These are phyloP conservation scores for Phoenoteleia sp. DNA, from an alignment of 2,888 invertebrate genomes.

Conservation along the genomic window DNA sequence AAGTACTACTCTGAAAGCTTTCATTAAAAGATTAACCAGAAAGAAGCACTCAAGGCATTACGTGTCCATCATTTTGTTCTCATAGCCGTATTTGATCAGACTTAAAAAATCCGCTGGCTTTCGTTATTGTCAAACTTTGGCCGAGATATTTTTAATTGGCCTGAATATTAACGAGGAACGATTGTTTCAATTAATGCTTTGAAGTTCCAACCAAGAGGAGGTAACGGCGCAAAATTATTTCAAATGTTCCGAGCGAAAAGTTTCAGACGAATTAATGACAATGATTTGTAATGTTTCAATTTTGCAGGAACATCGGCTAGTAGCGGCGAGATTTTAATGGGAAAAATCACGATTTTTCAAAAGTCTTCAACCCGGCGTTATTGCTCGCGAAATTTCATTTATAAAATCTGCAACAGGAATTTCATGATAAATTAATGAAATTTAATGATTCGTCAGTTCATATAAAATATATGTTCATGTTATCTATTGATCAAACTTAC, in stretches of 20 bases:
- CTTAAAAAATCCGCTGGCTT: not conserved
- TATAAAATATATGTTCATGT: too few species aligned
- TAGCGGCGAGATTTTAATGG: not conserved
- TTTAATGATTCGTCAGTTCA: too few species aligned
- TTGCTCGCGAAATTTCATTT: not conserved
- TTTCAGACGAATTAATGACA: not conserved
- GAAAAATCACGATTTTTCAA: not conserved
- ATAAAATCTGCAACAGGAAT: too few species aligned
- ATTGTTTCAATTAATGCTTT: not conserved
- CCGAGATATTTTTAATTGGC: not conserved
- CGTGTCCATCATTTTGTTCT: slow-evolving; percentile 25
- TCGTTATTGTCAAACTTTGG: not conserved
- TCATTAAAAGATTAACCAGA: slow-evolving; percentile 48
- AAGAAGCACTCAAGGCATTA: slow-evolving; percentile 44
- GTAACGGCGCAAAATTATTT: not conserved
- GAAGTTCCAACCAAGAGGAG: not conserved
- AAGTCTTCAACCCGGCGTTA: not conserved
- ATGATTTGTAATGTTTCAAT: not conserved
- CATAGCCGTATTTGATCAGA: slow-evolving; percentile 18
- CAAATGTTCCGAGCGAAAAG: not conserved
- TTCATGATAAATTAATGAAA: too few species aligned
- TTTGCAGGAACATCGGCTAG: not conserved
- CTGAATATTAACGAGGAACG: not conserved
- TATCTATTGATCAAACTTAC: too few species aligned
- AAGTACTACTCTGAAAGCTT: slow-evolving; percentile 33